Conservation (phyloP, 1,140 invertebrate genomes). For the Zaprionus nigranus region DNA sequence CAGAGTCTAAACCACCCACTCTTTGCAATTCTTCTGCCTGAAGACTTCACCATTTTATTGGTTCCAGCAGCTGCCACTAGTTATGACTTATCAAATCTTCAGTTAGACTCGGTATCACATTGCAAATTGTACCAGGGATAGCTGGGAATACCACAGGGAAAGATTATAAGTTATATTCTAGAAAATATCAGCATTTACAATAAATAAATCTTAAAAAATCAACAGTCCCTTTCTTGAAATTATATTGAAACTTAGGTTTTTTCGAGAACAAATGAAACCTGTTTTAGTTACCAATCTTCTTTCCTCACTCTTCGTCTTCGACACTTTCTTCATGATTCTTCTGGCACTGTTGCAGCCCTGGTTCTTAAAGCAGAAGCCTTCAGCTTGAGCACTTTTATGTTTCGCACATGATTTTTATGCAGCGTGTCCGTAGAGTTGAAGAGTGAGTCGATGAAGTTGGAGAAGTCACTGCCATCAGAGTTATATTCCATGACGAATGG, state of each 20-base stretch:
- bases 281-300: too few species aligned
- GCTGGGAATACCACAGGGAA: not conserved
- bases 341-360: slow-evolving; percentile 32
- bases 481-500: slow-evolving; percentile 67
- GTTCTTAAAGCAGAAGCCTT: slow-evolving; percentile 40
- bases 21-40: slow-evolving; percentile 17
- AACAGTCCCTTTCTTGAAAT: too few species aligned
- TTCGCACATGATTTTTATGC: slow-evolving; percentile 47
- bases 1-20: slow-evolving; percentile 42
- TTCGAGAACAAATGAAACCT: too few species aligned
- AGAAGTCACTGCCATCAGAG: not conserved
- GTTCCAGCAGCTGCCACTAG: slow-evolving; percentile 64
- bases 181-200: too few species aligned
- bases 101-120: not conserved
- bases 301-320: too few species aligned
- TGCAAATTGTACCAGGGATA: slow-evolving; percentile 5
- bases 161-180: too few species aligned
- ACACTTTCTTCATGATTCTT: not conserved
- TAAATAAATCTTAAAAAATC: too few species aligned
- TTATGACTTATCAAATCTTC: slow-evolving; percentile 76
- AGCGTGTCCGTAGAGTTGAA: slow-evolving; percentile 23
- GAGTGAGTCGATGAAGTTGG: slow-evolving; percentile 7
- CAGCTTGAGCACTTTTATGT: slow-evolving; percentile 48
- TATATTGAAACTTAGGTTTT: too few species aligned
- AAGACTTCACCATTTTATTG: slow-evolving; percentile 54